Evolutionary conservation across 2,113 vertebrate genomes (phyloP).

Genomic region (Heterocephalus glaber): DNA sequence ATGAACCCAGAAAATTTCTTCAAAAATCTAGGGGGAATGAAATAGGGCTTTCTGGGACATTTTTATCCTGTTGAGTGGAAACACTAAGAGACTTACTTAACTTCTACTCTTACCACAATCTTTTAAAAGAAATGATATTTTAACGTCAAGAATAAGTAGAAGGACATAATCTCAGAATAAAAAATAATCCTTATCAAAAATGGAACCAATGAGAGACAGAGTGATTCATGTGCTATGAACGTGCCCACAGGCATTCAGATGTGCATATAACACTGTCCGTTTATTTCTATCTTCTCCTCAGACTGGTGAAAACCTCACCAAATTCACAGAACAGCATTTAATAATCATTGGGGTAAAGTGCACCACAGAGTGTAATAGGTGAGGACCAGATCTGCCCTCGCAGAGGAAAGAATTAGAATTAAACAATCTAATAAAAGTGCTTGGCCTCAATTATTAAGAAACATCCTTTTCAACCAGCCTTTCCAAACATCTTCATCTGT

Average conservation of each 20-base stretch:
- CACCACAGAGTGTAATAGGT: background rate
- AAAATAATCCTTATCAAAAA: constrained; percentile 27
- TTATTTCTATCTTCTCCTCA: constrained; percentile 28
- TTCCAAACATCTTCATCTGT: constrained; percentile 27
- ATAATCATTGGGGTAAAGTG: background rate
- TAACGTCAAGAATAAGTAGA: background rate
- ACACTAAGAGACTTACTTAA: constrained; percentile 3
- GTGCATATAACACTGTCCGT: background rate
- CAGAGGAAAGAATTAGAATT: background rate
- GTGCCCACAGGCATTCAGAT: background rate
- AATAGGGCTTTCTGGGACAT: background rate
- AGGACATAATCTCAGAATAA: background rate
- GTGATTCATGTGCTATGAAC: accelerated
- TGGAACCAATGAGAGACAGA: background rate
- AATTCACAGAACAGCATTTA: background rate
- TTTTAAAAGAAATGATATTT: constrained; percentile 13
- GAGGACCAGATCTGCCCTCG: background rate
- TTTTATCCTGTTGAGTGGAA: background rate
- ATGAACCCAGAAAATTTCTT: background rate
- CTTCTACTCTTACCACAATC: background rate
- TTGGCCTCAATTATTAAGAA: background rate
- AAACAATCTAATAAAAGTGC: constrained; percentile 39
- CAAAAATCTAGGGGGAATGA: background rate
- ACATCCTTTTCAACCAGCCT: background rate
- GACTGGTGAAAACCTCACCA: background rate